Conservation (phyloP, 2,888 invertebrate species). For the Cosmia pyralina region DNA sequence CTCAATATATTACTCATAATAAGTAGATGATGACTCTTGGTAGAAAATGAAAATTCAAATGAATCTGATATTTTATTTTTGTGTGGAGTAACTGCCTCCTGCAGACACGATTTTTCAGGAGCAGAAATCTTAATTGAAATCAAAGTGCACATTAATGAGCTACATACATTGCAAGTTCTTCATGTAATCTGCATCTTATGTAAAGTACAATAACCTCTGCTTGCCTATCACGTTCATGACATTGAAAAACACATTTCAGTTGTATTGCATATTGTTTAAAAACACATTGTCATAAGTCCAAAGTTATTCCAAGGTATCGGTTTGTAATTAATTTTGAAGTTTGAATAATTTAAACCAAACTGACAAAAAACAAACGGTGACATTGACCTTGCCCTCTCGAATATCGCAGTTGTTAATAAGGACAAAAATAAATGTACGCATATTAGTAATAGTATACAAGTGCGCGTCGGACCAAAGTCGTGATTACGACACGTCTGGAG, state of each 20-base stretch:
- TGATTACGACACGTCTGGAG: conserved; percentile 70
- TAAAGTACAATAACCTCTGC: conserved; percentile 23
- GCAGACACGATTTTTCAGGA: conserved; percentile 8
- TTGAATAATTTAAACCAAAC: conserved; percentile 15
- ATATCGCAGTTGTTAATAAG: conserved; percentile 41
- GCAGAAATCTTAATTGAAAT: conserved; percentile 1
- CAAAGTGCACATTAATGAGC: not conserved
- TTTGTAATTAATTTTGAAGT: conserved; percentile 23
- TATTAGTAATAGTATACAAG: conserved; percentile 56
- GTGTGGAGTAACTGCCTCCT: not conserved
- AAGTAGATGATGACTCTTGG: not conserved
- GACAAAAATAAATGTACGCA: conserved; percentile 54
- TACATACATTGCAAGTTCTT: not conserved
- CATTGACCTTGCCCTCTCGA: conserved; percentile 41
- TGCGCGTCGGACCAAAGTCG: conserved; percentile 71
- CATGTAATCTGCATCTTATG: not conserved
- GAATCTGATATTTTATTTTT: not conserved
- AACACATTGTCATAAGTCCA: conserved; percentile 29
- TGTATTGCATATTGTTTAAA: conserved; percentile 25
- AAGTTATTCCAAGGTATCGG: conserved; percentile 31
- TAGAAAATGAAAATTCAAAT: not conserved
- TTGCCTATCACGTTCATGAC: not conserved
- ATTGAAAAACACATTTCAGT: conserved; percentile 29
- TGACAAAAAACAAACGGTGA: conserved; percentile 33
- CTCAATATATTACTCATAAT: not conserved